A percentile compares a stretch with the other conserved stretches of the same genome.
phyloP scores from a whole-genome alignment of 2,888 invertebrate genomes.

The Calliphora vomitoria region DNA sequence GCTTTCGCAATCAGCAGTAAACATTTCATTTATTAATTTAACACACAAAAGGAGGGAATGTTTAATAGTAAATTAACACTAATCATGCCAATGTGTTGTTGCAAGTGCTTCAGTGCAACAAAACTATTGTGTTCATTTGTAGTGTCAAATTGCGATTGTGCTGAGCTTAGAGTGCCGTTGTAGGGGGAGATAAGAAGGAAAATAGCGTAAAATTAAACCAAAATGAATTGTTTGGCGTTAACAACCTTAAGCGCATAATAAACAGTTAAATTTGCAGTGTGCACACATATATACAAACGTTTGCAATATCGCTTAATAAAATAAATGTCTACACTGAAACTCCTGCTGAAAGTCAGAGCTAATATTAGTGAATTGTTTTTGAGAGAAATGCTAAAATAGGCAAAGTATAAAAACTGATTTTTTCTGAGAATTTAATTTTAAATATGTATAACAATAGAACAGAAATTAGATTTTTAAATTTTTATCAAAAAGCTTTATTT shows the following conservation, averaged over 20 bases:
- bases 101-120: conserved; percentile 23
- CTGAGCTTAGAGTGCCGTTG: background rate
- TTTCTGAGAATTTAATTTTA: background rate
- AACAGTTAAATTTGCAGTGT: conserved; percentile 51
- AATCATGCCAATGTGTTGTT: conserved; percentile 31
- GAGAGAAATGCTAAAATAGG: too few relatives aligned
- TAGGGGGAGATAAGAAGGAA: conserved; percentile 16
- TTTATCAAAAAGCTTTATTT: too few relatives aligned
- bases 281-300: background rate
- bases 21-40: conserved; percentile 17
- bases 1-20: background rate
- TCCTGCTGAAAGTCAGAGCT: background rate
- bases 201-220: conserved; percentile 48
- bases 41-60: conserved; percentile 7
- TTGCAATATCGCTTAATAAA: background rate
- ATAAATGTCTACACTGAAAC: background rate
- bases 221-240: conserved; percentile 57
- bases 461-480: too few relatives aligned
- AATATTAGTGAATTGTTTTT: background rate
- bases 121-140: conserved; percentile 34
- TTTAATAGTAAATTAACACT: conserved; percentile 32
- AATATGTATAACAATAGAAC: too few relatives aligned
- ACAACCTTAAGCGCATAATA: conserved; percentile 60
- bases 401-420: too few relatives aligned
- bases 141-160: conserved; percentile 47